These are phyloP conservation scores for Gavia stellata DNA, from an alignment of 2,113 vertebrate species.

Conservation along the genomic window DNA sequence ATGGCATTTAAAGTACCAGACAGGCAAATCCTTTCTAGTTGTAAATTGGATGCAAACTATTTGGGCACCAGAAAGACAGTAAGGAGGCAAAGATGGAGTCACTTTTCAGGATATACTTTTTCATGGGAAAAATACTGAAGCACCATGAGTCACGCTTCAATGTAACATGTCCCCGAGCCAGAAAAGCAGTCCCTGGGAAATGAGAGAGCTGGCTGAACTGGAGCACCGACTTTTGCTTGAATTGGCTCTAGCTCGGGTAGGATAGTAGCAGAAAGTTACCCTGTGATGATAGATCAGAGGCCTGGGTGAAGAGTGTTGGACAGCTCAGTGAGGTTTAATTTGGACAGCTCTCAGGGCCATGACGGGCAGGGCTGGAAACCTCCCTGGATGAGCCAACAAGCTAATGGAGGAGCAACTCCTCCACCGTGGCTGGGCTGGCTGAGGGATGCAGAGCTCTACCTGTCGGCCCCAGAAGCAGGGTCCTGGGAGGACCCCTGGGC, in stretches of 20 bases:
- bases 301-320: not conserved
- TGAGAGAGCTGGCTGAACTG: not conserved
- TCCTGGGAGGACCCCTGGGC: too few species aligned
- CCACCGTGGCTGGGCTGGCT: not conserved
- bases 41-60: fast-evolving
- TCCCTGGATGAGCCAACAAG: not conserved
- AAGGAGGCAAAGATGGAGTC: not conserved
- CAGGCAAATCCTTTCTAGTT: not conserved
- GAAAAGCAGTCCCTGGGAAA: not conserved
- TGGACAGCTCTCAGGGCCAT: not conserved
- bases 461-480: not conserved
- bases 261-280: not conserved
- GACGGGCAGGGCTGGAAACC: not conserved
- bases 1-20: not conserved
- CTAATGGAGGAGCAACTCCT: not conserved
- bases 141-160: not conserved
- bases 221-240: not conserved
- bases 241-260: not conserved
- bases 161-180: not conserved
- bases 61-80: not conserved
- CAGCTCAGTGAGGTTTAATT: not conserved
- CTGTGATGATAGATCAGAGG: not conserved
- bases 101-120: not conserved
- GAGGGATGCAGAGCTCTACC: not conserved
- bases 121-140: not conserved